phyloP scores from a whole-genome alignment of 2,113 vertebrate genomes.

The Hydrochoerus hydrochaeris region DNA sequence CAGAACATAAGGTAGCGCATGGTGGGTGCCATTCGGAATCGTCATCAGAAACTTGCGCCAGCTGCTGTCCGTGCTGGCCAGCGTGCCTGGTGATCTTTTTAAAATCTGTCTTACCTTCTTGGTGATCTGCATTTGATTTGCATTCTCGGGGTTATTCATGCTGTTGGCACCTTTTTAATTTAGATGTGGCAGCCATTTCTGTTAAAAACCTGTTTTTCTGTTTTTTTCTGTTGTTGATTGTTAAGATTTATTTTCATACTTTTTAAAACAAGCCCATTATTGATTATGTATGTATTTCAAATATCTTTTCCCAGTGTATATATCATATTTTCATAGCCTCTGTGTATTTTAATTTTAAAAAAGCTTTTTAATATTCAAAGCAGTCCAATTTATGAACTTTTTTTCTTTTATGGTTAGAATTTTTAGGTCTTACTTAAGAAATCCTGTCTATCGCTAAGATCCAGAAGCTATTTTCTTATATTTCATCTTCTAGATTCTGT shows the following conservation, averaged over 20 bases:
- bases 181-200: neutral
- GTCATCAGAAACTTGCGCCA: neutral
- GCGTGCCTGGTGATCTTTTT: neutral
- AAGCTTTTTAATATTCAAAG: neutral
- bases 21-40: neutral
- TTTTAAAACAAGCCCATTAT: neutral
- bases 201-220: neutral
- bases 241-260: neutral
- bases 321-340: neutral
- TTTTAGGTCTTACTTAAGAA: constrained; percentile 21
- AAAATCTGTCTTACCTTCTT: neutral
- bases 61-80: neutral
- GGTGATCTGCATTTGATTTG: neutral
- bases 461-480: neutral
- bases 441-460: neutral
- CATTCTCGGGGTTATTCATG: neutral
- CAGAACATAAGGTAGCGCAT: neutral
- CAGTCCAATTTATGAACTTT: neutral
- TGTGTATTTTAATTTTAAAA: neutral
- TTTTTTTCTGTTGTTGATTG: neutral
- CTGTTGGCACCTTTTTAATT: neutral
- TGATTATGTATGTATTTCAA: neutral
- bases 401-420: neutral
- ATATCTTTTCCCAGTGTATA: neutral
- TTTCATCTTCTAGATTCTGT: neutral